Evolutionary conservation across 2,797 vertebrate species (phyloP).

Genomic region (Malacoraja senta): DNA sequence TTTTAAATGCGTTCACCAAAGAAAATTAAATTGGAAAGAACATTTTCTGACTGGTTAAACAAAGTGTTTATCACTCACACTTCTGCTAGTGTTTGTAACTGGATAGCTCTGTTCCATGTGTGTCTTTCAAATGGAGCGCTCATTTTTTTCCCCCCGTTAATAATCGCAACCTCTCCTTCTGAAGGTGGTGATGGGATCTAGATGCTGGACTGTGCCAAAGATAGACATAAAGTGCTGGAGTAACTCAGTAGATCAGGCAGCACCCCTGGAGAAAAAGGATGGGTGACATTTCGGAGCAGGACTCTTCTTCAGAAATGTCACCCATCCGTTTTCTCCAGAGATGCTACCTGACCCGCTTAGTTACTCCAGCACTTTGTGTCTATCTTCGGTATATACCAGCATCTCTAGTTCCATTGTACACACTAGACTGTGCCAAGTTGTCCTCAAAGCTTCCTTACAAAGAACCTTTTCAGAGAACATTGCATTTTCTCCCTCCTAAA

Average conservation of each 20-base stretch:
- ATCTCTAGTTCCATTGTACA: slow-evolving; percentile 39
- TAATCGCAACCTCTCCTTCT: slow-evolving; percentile 37
- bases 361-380: too few species aligned
- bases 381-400: too few species aligned
- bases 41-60: slow-evolving; percentile 41
- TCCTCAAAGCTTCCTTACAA: slow-evolving; percentile 50
- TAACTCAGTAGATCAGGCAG: too few species aligned
- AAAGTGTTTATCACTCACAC: not conserved
- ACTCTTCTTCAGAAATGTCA: too few species aligned
- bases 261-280: too few species aligned
- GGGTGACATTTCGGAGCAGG: too few species aligned
- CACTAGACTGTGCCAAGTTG: slow-evolving; percentile 48
- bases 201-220: too few species aligned
- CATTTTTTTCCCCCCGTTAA: slow-evolving; percentile 48
- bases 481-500: slow-evolving; percentile 39
- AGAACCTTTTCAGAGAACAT: slow-evolving; percentile 46
- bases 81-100: not conserved
- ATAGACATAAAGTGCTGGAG: too few species aligned
- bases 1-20: not conserved
- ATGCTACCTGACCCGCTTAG: too few species aligned
- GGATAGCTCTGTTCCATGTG: not conserved
- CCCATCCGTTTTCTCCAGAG: too few species aligned
- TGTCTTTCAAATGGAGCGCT: slow-evolving; percentile 47
- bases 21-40: not conserved
- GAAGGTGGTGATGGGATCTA: not conserved